Percentiles rank a stretch among this genome's conserved stretches.
These are phyloP conservation scores for Chlorops oryzae DNA, from an alignment of 1,140 invertebrate species.

Conservation along the genomic window DNA sequence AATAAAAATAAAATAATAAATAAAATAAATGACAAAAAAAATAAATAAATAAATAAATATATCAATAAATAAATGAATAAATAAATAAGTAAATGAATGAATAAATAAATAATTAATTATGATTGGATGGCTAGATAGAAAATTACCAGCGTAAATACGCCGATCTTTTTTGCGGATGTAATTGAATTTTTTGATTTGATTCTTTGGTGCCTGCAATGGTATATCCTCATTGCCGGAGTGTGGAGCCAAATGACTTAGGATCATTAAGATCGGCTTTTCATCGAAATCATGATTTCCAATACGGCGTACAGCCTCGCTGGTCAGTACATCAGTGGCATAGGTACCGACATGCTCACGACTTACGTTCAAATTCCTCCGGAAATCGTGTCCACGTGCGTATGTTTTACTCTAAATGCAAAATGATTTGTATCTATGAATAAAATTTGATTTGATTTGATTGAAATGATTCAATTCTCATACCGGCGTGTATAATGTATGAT, in stretches of 20 bases:
- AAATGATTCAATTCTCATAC: conserved; percentile 42
- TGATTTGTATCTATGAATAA: not conserved
- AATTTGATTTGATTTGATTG: not conserved
- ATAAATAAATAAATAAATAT: not conserved
- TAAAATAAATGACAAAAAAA: not conserved
- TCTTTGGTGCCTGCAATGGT: conserved; percentile 70
- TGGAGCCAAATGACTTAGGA: conserved; percentile 71
- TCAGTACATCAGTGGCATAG: conserved; percentile 75
- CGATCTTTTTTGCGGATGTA: conserved; percentile 69
- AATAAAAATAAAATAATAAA: conserved; percentile 13
- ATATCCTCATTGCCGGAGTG: conserved; percentile 66
- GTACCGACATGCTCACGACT: conserved; percentile 56
- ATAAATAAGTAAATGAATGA: not conserved
- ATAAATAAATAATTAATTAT: conserved; percentile 9
- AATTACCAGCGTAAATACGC: conserved; percentile 69
- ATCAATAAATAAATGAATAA: not conserved
- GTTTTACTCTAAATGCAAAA: conserved; percentile 7
- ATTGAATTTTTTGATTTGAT: conserved; percentile 64
- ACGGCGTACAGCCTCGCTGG: conserved; percentile 62
- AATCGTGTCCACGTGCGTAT: conserved; percentile 60
- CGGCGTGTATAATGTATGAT: conserved; percentile 57
- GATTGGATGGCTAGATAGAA: conserved; percentile 28
- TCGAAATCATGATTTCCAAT: conserved; percentile 49
- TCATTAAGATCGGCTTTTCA: conserved; percentile 66
- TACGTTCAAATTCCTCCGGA: conserved; percentile 58